Base-by-base conservation (phyloP, 2,113 vertebrate species). In the Mustelus asterias region DNA sequence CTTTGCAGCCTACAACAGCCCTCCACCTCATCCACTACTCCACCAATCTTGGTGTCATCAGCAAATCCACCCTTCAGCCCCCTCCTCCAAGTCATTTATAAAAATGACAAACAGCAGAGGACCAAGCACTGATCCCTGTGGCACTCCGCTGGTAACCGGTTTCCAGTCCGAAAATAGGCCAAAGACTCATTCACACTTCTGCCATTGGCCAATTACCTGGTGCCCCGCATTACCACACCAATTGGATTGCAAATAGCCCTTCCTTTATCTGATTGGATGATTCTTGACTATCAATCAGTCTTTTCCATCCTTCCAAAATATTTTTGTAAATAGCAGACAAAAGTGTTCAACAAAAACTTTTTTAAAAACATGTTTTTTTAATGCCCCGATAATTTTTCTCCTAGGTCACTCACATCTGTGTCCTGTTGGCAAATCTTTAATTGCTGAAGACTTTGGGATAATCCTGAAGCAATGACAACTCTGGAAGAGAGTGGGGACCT, bases 181-280 rank as follows among this genome's bases (percentile, higher is more conserved):
- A 72, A 26, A 26, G 24, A 7, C 22, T 26, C 78, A 37, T 1
- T 16, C 78, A 80, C 78, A 80, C 78, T 80, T 13, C 78, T 5
- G 1, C 37, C n/a, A 7, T 8, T 33, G 13, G 1, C 10, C 72
- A n/a, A 37, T 14, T 0, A 18, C 5, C 0, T 37, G 5, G 0
- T 41, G 80, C 16, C 29, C 37, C 18, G 16, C 37, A 16, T 83
- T 83, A 37, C 37, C 4, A 5, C 16, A 18, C 13, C 78, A 41
- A 41, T 18, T 5, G 0, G 0, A 76, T 9, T 10, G 16, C 9
- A 11, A 83, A 20, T 41, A 41, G 80, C 18, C 16, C n/a, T 13
- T 20, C 5, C 14, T 20, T 80, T 41, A 83, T 16, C 80, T 16
- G 80, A 20, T 41, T 83, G 80, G 37, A 20, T 41, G 80, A 37